A percentile compares a stretch with the other conserved stretches of the same genome.
Evolutionary conservation across 2,797 vertebrate genomes (phyloP).

Genomic region (Glyptemys insculpta): DNA sequence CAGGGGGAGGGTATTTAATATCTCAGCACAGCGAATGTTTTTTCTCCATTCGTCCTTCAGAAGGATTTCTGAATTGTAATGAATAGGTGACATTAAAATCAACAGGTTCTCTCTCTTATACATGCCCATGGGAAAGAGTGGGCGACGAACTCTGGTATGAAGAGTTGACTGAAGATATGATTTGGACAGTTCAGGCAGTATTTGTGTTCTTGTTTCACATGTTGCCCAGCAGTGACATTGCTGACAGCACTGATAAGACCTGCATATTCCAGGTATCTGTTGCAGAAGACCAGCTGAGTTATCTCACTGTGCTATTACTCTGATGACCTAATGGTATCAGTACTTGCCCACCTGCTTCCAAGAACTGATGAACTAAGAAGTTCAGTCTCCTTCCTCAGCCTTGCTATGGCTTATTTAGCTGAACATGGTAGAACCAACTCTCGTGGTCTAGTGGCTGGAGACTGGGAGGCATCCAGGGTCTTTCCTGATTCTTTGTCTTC

Average conservation of each 20-base stretch:
- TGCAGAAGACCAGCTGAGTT: background rate
- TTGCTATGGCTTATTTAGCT: background rate
- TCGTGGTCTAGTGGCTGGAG: background rate
- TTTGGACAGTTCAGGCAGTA: background rate
- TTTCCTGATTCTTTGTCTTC: background rate
- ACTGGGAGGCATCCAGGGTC: background rate
- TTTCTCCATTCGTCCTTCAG: background rate
- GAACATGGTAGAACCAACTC: background rate
- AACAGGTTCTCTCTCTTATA: background rate
- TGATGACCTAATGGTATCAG: background rate
- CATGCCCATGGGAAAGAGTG: background rate
- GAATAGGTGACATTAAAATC: background rate
- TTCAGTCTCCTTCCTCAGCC: background rate
- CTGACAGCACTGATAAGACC: background rate
- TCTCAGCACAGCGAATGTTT: background rate
- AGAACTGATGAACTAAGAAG: background rate
- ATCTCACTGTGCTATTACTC: background rate
- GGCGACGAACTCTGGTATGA: background rate
- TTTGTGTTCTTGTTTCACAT: fast-evolving
- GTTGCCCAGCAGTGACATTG: background rate
- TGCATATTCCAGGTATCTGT: background rate
- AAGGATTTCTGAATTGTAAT: background rate
- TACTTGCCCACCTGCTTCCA: background rate
- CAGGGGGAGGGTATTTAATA: constrained; percentile 23
- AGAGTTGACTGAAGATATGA: background rate